phyloP scores from a whole-genome alignment of 2,888 invertebrate genomes.

The Mechanitis messenoides region DNA sequence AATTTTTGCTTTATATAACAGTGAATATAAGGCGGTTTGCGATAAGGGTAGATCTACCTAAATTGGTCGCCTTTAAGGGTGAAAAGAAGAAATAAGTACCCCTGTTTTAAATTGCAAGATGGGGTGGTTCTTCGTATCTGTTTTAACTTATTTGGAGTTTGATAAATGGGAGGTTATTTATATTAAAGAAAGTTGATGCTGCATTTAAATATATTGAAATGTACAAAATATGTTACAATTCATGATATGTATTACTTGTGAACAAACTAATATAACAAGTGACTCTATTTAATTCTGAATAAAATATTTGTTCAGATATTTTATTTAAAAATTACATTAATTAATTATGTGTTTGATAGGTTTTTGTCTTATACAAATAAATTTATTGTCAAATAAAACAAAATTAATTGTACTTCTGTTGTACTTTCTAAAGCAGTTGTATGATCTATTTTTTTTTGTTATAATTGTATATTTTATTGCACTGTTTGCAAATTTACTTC shows the following conservation, averaged over 20 bases:
- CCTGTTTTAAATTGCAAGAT: conserved; percentile 58
- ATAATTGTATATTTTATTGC: no score
- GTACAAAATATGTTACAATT: not conserved
- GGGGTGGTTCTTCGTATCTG: conserved; percentile 2
- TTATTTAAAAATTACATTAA: no score
- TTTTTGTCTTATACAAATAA: no score
- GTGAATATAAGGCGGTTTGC: conserved; percentile 18
- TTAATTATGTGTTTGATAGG: no score
- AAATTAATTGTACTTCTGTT: no score
- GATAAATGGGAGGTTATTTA: conserved; percentile 6
- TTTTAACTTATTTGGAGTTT: conserved; percentile 3
- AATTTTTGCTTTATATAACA: conserved; percentile 24
- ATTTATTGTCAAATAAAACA: no score
- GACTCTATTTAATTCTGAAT: not conserved
- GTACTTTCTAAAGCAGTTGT: no score
- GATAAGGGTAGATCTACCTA: conserved; percentile 34
- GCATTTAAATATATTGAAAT: not conserved
- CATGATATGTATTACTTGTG: not conserved
- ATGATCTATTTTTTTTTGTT: no score
- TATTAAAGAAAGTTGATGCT: conserved; percentile 1
- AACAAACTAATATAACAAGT: not conserved
- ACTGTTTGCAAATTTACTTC: no score
- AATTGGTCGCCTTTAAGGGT: conserved; percentile 38
- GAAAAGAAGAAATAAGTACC: conserved; percentile 66
- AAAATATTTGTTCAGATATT: not conserved